Evolutionary conservation across 2,888 invertebrate genomes (phyloP).

Genomic region (Trachelus troglodyta): DNA sequence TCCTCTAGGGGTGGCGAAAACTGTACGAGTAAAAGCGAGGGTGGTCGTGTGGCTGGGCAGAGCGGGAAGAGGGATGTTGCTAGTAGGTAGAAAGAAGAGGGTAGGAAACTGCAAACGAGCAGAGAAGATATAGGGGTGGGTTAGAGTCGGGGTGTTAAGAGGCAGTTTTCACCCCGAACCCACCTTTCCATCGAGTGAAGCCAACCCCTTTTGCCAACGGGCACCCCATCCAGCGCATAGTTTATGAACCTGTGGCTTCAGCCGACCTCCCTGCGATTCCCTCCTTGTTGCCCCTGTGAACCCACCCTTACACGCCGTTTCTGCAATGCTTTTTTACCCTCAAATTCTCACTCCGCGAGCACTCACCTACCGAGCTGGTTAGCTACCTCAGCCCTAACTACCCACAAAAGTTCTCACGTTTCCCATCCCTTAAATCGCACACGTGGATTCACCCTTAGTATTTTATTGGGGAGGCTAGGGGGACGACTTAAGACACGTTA

Average conservation of each 20-base stretch:
- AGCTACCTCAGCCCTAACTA: not conserved
- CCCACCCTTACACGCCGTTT: not conserved
- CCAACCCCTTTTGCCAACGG: slow-evolving; percentile 36
- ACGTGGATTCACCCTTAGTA: not conserved
- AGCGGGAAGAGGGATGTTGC: slow-evolving; percentile 22
- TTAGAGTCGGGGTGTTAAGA: slow-evolving; percentile 40
- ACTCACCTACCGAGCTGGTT: not conserved
- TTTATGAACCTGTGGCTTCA: slow-evolving; percentile 55
- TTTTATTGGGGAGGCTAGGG: not conserved
- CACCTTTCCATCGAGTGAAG: slow-evolving; percentile 30
- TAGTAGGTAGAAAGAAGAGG: slow-evolving; percentile 27
- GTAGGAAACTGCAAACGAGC: slow-evolving; percentile 41
- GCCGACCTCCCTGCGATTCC: slow-evolving; percentile 12
- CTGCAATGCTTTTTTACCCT: not conserved
- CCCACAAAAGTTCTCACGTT: not conserved
- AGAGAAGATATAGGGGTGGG: slow-evolving; percentile 33
- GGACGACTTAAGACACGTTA: not conserved
- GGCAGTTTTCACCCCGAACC: slow-evolving; percentile 44
- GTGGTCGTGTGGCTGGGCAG: not conserved
- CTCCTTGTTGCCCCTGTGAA: not conserved
- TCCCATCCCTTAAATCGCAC: not conserved
- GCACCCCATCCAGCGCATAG: slow-evolving; percentile 42
- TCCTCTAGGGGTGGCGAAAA: not conserved
- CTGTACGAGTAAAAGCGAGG: not conserved
- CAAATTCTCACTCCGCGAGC: not conserved